Evolutionary conservation across 2,113 vertebrate genomes (phyloP), one percentile per base, ranked within the genome.

Genomic region (Xiphophorus maculatus): DNA sequence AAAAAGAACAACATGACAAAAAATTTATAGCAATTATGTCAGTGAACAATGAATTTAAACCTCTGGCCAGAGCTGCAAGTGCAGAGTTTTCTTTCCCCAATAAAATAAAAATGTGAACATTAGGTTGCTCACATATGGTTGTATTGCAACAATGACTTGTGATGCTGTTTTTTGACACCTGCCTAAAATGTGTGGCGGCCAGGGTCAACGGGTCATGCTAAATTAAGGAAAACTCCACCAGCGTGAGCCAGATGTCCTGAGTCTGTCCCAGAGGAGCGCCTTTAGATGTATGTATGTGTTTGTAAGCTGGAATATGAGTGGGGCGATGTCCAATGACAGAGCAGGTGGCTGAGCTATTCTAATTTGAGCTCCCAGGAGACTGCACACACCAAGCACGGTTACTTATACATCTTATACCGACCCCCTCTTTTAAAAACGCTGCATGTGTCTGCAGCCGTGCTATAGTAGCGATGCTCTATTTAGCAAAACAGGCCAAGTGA

Each of bases 271-370:
- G 0, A 80, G 91, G 89, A 83, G 71, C 0, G 30, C 17, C 66
- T 8, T n/a, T 71, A 35, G 63, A 70, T 83, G 81, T 76, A 74
- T 83, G 78, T 79, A 77, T 86, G 80, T 66, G 84, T 88, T 72
- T 85, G 85, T 81, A 66, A 77, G 83, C 44, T 79, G 9, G 44
- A 69, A 67, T 77, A 76, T 11, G 79, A 87, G 71, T 5, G 88
- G 89, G 58, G 80, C 94, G 92, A 62, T 69, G 73, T 86, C 82
- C 93, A 91, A 79, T 84, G 85, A 93, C 85, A 79, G 89, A 91
- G 94, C 96, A 96, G 95, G 95, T 95, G 96, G 90, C 90, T 80
- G 91, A 94, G 94, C 80, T 88, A 80, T 85, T 85, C 91, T 96
- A 95, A 96, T 93, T 94, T 95, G 85, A 60, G 75, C 80, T 87